Evolutionary conservation across 2,888 invertebrate species (phyloP), one percentile per base, ranked within the genome.

Genomic region (Parascotia fuliginaria): DNA sequence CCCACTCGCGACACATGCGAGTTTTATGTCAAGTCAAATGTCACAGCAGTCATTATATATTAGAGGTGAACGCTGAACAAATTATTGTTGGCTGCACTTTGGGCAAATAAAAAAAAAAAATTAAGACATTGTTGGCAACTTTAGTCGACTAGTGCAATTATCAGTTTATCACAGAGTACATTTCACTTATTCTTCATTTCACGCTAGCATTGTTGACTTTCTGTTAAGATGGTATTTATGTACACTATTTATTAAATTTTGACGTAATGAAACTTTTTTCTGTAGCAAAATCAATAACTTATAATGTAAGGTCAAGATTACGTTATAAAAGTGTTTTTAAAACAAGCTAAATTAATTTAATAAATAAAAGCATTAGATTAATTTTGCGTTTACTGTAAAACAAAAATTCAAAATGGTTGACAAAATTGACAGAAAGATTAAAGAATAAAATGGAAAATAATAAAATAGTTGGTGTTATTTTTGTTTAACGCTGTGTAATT

Each of bases 371-470:
- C 24, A 45, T 16, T 2, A 27, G 27, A 45, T 24, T 16, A 29
- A 12, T 39, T n/a, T 44, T 73, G 59, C 71, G 70, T 78, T 44
- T 19, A 81, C 73, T 43, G 69, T 44, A 58, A 16, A 19, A 39
- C n/a, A 2, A 13, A 68, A 66, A 71, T 75, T 73, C 81, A 85
- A 86, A 83, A 85, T 86, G 85, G 86, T 77, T 79, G 84, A 60
- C 41, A 45, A 55, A 52, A 58, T 69, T 69, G 73, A 83, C 85
- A 87, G 84, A 79, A 79, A n/a, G n/a, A n/a, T n/a, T 70, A 70
- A 73, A 81, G 77, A 81, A 68, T 64, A 70, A 62, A 70, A 70
- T 68, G 62, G 63, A 72, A 70, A 51, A 73, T 64, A 72, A 81
- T 69, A 83, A 82, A 81, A 79, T 72, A 81, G 78, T 77, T 75